These are phyloP conservation scores for Plusia festucae DNA, from an alignment of 2,888 invertebrate species.

Conservation along the genomic window DNA sequence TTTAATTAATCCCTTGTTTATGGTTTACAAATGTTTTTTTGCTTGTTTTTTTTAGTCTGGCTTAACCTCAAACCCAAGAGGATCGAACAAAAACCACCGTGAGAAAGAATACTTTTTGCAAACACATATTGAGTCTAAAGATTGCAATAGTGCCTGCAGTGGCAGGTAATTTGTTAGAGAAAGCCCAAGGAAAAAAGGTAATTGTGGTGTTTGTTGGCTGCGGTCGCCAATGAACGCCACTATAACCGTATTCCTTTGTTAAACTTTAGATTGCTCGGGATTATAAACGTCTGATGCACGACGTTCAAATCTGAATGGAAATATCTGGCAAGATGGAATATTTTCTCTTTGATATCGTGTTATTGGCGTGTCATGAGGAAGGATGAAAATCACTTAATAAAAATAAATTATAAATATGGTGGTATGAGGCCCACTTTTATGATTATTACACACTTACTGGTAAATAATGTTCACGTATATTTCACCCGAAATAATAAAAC, in stretches of 20 bases:
- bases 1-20: too few relatives aligned
- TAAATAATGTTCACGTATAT: too few relatives aligned
- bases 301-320: constrained; percentile 12
- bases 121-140: constrained; percentile 44
- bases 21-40: neutral
- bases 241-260: constrained; percentile 45
- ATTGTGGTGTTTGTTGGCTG: constrained; percentile 34
- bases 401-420: too few relatives aligned
- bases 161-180: constrained; percentile 52
- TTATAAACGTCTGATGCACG: constrained; percentile 30
- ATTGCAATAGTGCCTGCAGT: constrained; percentile 47
- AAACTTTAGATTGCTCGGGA: constrained; percentile 43
- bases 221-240: constrained; percentile 30
- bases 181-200: constrained; percentile 43
- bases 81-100: constrained; percentile 26
- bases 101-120: constrained; percentile 32
- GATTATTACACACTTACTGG: too few relatives aligned
- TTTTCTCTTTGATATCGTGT: neutral
- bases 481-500: too few relatives aligned
- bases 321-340: neutral
- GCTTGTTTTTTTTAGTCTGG: constrained; percentile 12
- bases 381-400: too few relatives aligned
- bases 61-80: constrained; percentile 13
- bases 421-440: too few relatives aligned
- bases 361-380: too few relatives aligned